Percentiles rank a stretch among this genome's conserved stretches.
Evolutionary conservation across 2,888 invertebrate genomes (phyloP).

Genomic region (Heliconius aoede): DNA sequence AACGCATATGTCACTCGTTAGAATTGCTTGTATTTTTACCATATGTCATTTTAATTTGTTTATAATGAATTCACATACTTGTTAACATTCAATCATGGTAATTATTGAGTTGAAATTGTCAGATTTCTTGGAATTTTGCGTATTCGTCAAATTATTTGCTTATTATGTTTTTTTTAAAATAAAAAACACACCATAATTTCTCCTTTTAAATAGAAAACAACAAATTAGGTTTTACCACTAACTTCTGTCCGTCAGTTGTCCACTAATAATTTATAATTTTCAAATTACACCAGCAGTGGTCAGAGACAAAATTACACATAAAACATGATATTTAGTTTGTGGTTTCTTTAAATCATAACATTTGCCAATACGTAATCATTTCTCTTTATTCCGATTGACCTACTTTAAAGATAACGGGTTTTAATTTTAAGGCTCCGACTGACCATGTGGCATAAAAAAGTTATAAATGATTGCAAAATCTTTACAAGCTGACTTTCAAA

Average conservation of each 20-base stretch:
- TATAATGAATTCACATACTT: conserved; percentile 12
- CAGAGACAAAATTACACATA: conserved; percentile 35
- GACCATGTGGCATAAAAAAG: conserved; percentile 17
- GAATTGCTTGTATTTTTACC: conserved; percentile 12
- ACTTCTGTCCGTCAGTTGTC: conserved; percentile 42
- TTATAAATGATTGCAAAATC: conserved; percentile 15
- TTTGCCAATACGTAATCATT: conserved; percentile 20
- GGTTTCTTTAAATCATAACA: conserved; percentile 34
- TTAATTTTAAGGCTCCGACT: conserved; percentile 20
- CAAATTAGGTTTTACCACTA: conserved; percentile 9
- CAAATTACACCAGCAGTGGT: conserved; percentile 24
- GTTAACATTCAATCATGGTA: not conserved
- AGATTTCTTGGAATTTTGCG: conserved; percentile 10
- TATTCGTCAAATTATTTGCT: not conserved
- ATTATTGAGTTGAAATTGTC: conserved; percentile 13
- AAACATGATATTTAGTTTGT: conserved; percentile 46
- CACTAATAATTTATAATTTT: conserved; percentile 31
- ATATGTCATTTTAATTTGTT: conserved; percentile 12
- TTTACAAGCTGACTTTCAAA: not conserved
- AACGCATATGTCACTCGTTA: conserved; percentile 13
- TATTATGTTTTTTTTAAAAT: not conserved
- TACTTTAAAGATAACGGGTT: conserved; percentile 20
- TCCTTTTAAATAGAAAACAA: conserved; percentile 6
- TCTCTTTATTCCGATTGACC: conserved; percentile 23
- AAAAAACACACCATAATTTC: not conserved